Percentiles rank a stretch among this genome's conserved stretches.
These are phyloP conservation scores for Polyodon spathula DNA, from an alignment of 2,113 vertebrate species.

Conservation along the genomic window DNA sequence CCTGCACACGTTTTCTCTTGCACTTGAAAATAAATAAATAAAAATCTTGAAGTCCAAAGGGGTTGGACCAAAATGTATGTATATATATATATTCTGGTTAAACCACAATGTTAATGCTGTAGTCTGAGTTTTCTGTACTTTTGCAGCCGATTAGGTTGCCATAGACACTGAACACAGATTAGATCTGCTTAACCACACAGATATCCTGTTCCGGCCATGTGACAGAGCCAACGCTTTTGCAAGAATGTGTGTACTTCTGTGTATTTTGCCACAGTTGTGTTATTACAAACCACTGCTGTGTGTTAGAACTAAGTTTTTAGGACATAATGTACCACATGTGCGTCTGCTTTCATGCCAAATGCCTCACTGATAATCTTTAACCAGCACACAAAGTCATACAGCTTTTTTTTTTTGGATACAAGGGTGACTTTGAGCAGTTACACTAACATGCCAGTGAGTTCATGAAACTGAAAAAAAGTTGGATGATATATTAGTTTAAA, in stretches of 20 bases:
- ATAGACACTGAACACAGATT: slow-evolving; percentile 44
- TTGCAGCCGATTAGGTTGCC: slow-evolving; percentile 48
- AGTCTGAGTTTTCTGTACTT: slow-evolving; percentile 39
- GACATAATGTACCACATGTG: no score
- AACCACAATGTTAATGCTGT: slow-evolving; percentile 37
- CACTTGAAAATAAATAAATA: background rate
- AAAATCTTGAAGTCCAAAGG: background rate
- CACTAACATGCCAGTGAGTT: no score
- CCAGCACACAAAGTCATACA: no score
- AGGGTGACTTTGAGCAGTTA: no score
- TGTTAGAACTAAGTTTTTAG: no score
- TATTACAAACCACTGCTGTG: no score
- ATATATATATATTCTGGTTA: slow-evolving; percentile 29
- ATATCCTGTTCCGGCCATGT: slow-evolving; percentile 71
- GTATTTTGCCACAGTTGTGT: background rate
- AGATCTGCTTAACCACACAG: slow-evolving; percentile 59
- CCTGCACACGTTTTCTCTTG: background rate
- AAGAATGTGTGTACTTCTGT: background rate
- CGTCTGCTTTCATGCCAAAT: no score
- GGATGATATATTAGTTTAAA: no score
- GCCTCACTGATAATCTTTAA: no score
- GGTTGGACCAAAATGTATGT: slow-evolving; percentile 29
- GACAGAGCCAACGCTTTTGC: slow-evolving; percentile 23
- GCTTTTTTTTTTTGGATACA: no score
- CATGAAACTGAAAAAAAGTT: no score